phyloP scores from a whole-genome alignment of 2,888 invertebrate genomes.

The Falcaria lacertinaria region DNA sequence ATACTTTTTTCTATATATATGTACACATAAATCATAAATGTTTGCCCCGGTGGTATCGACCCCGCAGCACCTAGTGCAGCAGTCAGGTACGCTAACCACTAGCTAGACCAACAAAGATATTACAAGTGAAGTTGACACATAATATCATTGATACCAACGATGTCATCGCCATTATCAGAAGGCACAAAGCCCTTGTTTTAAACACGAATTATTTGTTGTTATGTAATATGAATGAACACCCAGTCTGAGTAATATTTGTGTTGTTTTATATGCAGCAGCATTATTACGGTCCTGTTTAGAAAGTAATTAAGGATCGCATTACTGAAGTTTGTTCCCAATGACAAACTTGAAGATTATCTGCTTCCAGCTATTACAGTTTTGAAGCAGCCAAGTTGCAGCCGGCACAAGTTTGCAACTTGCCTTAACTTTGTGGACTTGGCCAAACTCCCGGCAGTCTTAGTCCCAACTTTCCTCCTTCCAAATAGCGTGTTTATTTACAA shows the following conservation, averaged over 20 bases:
- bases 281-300: conserved; percentile 34
- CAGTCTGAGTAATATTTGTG: not conserved
- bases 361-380: conserved; percentile 59
- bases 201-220: no score
- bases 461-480: conserved; percentile 34
- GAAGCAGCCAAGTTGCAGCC: conserved; percentile 50
- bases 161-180: no score
- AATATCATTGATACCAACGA: no score
- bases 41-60: no score
- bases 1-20: no score
- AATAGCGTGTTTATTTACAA: conserved; percentile 43
- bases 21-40: no score
- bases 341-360: conserved; percentile 66
- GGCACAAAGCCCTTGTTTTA: no score
- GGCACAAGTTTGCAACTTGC: conserved; percentile 43
- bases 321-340: conserved; percentile 49
- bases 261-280: conserved; percentile 11
- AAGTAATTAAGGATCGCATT: conserved; percentile 56
- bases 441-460: conserved; percentile 31
- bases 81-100: no score
- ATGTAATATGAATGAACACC: no score
- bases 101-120: no score
- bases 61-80: no score
- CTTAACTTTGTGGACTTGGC: conserved; percentile 47
- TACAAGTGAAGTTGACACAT: no score